Conservation (phyloP, 2,113 vertebrate species). For the Tonatia bakeri region DNA sequence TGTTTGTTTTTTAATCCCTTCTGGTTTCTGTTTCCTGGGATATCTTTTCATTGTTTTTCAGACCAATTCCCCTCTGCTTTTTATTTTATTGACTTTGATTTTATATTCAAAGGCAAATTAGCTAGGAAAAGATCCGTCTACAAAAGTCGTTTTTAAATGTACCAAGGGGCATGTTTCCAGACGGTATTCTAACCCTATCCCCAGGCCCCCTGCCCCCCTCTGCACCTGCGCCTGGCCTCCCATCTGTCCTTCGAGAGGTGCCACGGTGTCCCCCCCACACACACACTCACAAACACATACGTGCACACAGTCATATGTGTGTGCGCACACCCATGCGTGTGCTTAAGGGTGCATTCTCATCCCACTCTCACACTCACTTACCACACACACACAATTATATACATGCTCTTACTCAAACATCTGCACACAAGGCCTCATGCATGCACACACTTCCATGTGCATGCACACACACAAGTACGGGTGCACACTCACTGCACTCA, state of each 20-base stretch:
- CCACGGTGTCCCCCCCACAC: not conserved
- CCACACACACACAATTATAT: not conserved
- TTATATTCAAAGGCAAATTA: not conserved
- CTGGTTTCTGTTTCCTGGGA: not conserved
- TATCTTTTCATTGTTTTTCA: not conserved
- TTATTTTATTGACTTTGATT: not conserved
- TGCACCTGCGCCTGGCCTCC: not conserved
- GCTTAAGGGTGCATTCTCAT: not conserved
- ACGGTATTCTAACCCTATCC: not conserved
- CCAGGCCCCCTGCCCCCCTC: not conserved
- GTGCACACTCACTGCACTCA: not conserved
- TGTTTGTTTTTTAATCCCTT: not conserved
- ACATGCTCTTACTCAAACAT: not conserved
- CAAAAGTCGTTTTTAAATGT: not conserved
- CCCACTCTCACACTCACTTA: not conserved
- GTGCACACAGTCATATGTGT: not conserved
- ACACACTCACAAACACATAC: not conserved
- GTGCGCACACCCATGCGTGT: fast-evolving
- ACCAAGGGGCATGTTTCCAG: not conserved
- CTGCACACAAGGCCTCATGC: not conserved
- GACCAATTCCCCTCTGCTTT: not conserved
- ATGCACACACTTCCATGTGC: not conserved
- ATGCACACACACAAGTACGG: too few species aligned
- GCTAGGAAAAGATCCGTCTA: not conserved
- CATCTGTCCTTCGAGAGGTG: not conserved